Conservation (phyloP, 2,113 vertebrate species). For the Pelmatolapia mariae region DNA sequence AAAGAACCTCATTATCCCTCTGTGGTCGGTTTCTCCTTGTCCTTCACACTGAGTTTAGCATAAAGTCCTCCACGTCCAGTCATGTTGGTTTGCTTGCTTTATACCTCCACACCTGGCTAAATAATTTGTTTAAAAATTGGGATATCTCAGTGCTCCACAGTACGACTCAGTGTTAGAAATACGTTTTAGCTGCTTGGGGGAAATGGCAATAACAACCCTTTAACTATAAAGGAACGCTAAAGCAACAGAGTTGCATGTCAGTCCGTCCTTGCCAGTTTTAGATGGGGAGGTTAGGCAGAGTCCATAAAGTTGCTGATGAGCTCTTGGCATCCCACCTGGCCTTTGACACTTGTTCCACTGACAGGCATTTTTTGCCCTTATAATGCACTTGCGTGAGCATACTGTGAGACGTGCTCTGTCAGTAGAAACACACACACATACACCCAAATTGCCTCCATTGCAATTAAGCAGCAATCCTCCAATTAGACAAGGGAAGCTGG, state of each 20-base stretch:
- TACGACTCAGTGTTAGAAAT: not conserved
- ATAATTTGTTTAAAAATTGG: not conserved
- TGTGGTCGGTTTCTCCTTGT: not conserved
- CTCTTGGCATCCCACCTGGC: not conserved
- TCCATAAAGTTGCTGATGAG: slow-evolving; percentile 1
- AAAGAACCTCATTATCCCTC: slow-evolving; percentile 39
- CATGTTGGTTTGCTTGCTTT: not conserved
- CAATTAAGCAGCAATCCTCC: slow-evolving; percentile 62
- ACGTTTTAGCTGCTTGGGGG: not conserved
- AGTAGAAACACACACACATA: not conserved
- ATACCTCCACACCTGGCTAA: not conserved
- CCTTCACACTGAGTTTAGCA: not conserved
- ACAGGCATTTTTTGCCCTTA: not conserved
- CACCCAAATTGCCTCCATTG: not conserved
- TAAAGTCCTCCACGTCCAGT: not conserved
- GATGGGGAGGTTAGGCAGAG: not conserved
- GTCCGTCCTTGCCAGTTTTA: not conserved
- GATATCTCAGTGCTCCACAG: not conserved
- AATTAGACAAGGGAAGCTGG: slow-evolving; percentile 60
- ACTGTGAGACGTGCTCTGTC: not conserved
- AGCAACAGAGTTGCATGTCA: not conserved
- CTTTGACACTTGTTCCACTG: slow-evolving; percentile 8
- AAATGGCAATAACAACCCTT: not conserved
- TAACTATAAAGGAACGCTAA: not conserved
- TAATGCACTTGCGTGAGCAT: not conserved